Percentiles rank a stretch among this genome's conserved stretches.
phyloP scores from a whole-genome alignment of 2,797 vertebrate species.

The Acanthurus leucopareius region DNA sequence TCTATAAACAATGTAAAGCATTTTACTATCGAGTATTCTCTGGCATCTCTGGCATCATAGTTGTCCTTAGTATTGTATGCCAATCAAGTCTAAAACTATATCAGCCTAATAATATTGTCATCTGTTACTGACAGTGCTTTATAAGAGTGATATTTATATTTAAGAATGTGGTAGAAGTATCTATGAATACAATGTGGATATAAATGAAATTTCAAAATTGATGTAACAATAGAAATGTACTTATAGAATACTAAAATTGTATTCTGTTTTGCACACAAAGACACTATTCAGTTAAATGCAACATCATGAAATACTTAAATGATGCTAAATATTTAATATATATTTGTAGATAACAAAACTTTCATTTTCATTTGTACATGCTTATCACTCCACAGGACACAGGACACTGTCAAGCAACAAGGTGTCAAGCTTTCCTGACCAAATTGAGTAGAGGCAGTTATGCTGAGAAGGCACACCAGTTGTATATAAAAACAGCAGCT shows the following conservation, averaged over 20 bases:
- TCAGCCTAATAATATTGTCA: background rate
- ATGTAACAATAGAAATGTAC: background rate
- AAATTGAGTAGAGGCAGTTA: conserved; percentile 44
- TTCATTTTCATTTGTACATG: conserved; percentile 16
- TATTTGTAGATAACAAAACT: background rate
- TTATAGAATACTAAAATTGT: too few relatives aligned
- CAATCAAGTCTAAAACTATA: background rate
- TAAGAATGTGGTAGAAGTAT: background rate
- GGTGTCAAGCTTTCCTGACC: conserved; percentile 69
- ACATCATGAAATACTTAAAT: background rate
- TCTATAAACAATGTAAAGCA: conserved; percentile 13
- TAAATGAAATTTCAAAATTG: background rate
- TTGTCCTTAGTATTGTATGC: background rate
- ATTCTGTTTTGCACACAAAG: background rate
- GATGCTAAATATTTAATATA: background rate
- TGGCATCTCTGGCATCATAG: background rate
- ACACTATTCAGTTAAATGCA: background rate
- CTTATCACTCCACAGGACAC: conserved; percentile 29
- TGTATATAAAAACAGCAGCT: conserved; percentile 57
- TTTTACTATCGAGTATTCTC: background rate
- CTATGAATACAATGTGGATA: background rate
- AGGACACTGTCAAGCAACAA: conserved; percentile 38
- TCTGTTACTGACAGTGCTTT: background rate
- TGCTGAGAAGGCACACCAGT: conserved; percentile 48
- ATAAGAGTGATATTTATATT: background rate